Conservation (phyloP, 2,113 vertebrate species). For the Rhipidura dahli region DNA sequence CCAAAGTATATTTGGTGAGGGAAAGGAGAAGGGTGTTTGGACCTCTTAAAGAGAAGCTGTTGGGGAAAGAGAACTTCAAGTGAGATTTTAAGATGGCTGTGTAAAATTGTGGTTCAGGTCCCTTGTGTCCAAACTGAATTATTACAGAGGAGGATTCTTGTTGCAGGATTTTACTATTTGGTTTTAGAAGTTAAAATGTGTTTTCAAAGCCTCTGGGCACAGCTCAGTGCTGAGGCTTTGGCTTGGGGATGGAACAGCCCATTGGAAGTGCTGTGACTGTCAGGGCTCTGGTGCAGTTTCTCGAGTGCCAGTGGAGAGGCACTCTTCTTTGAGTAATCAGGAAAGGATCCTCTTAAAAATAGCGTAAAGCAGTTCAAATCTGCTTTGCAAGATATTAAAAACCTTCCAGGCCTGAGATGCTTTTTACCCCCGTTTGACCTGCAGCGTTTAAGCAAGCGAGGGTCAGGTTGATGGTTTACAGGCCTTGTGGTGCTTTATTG, state of each 20-base stretch:
- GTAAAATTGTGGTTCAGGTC: not conserved
- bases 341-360: not conserved
- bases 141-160: not conserved
- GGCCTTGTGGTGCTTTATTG: accelerated
- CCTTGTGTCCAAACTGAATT: not conserved
- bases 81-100: not conserved
- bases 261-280: not conserved
- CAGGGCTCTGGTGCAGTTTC: not conserved
- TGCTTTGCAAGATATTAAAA: not conserved
- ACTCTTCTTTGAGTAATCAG: not conserved
- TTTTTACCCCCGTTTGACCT: accelerated
- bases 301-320: accelerated
- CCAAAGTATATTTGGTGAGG: not conserved
- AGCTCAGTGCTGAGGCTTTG: not conserved
- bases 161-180: not conserved
- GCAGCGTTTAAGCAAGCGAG: not conserved
- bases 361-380: not conserved
- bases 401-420: not conserved
- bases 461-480: not conserved
- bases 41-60: not conserved
- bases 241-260: accelerated
- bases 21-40: not conserved
- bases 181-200: not conserved
- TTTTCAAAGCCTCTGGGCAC: not conserved
- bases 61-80: not conserved